phyloP scores from a whole-genome alignment of 2,888 invertebrate genomes.

The Drepana falcataria region DNA sequence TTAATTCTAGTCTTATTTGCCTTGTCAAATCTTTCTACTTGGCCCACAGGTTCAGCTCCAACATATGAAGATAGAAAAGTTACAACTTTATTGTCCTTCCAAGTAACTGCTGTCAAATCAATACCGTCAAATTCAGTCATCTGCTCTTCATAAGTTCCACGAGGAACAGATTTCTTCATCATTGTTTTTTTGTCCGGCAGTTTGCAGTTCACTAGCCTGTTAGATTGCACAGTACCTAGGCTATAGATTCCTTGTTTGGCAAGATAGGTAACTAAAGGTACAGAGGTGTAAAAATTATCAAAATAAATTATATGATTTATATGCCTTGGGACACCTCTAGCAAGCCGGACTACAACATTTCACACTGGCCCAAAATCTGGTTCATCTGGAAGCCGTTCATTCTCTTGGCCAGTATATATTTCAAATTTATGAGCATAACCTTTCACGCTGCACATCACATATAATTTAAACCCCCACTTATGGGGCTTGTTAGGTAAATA shows the following conservation, averaged over 20 bases:
- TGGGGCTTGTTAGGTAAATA: slow-evolving; percentile 28
- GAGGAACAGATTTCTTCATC: slow-evolving; percentile 29
- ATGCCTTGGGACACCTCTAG: slow-evolving; percentile 26
- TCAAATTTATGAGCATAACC: not conserved
- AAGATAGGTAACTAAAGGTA: slow-evolving; percentile 25
- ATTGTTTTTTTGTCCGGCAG: slow-evolving; percentile 27
- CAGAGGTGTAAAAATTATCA: slow-evolving; percentile 26
- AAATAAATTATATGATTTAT: slow-evolving; percentile 28
- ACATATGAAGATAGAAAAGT: slow-evolving; percentile 36
- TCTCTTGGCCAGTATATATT: slow-evolving; percentile 20
- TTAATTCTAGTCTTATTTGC: slow-evolving; percentile 17
- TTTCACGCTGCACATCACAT: slow-evolving; percentile 10
- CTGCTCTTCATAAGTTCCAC: slow-evolving; percentile 28
- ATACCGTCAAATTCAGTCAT: slow-evolving; percentile 22
- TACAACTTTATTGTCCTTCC: slow-evolving; percentile 43
- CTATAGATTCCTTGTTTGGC: slow-evolving; percentile 26
- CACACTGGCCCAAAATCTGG: slow-evolving; percentile 30
- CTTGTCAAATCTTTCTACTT: slow-evolving; percentile 30
- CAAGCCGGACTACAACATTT: slow-evolving; percentile 30
- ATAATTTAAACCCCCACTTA: slow-evolving; percentile 28
- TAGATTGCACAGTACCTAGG: slow-evolving; percentile 26
- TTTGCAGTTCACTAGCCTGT: slow-evolving; percentile 29
- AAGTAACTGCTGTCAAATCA: slow-evolving; percentile 27
- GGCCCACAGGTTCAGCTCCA: slow-evolving; percentile 31
- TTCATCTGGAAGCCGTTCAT: slow-evolving; percentile 23